A percentile compares a stretch with the other conserved stretches of the same genome.
Conservation (phyloP, 2,888 invertebrate genomes). For the Drosophila percnosoma region DNA sequence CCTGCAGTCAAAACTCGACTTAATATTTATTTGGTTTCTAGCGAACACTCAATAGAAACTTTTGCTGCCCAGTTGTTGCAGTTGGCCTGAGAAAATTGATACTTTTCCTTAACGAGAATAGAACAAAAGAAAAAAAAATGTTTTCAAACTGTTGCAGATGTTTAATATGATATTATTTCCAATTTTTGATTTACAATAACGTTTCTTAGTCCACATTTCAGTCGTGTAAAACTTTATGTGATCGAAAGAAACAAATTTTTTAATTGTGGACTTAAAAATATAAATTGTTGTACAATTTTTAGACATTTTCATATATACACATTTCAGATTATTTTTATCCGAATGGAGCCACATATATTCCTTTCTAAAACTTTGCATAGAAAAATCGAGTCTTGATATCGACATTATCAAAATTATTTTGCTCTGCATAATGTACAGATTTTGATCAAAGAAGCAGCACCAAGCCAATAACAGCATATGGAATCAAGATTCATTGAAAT, state of each 20-base stretch:
- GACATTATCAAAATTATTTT: background rate
- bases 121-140: background rate
- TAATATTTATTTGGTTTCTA: background rate
- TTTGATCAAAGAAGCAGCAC: background rate
- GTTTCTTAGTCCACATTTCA: background rate
- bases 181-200: background rate
- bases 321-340: background rate
- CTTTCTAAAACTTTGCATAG: background rate
- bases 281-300: background rate
- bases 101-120: background rate
- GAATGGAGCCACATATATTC: background rate
- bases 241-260: background rate
- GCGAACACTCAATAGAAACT: background rate
- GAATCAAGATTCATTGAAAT: background rate
- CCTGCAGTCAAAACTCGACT: background rate
- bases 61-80: background rate
- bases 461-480: background rate
- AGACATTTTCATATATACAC: background rate
- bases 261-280: background rate
- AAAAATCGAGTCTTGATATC: too few species aligned
- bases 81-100: background rate
- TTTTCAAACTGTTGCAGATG: too few species aligned
- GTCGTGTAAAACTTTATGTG: background rate
- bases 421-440: background rate
- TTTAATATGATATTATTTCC: background rate